phyloP scores from a whole-genome alignment of 92 coral and sea anemone species.

The Muricea muricata region DNA sequence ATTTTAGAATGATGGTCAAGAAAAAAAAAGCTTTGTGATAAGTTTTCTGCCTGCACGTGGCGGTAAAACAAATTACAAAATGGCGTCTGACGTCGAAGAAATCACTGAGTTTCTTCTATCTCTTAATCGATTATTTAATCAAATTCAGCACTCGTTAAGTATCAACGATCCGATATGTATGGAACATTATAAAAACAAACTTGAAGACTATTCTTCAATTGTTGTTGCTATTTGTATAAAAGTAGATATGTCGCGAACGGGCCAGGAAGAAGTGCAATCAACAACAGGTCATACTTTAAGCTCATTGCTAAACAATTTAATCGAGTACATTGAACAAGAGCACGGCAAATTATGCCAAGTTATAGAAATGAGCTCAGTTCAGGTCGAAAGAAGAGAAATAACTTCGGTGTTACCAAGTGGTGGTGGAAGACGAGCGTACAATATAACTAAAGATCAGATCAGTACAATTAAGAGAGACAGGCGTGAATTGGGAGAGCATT shows the following conservation, averaged over 20 bases:
- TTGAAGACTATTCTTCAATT: constrained; percentile 59
- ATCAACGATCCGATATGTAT: constrained; percentile 57
- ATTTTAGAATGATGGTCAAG: background rate
- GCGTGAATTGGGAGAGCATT: constrained; percentile 67
- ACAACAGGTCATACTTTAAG: constrained; percentile 51
- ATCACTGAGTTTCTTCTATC: background rate
- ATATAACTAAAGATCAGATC: constrained; percentile 39
- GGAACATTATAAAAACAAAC: constrained; percentile 64
- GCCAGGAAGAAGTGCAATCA: no score
- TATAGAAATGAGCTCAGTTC: background rate
- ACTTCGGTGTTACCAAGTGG: constrained; percentile 54
- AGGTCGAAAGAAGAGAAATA: background rate
- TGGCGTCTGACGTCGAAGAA: constrained; percentile 6
- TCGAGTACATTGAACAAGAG: background rate
- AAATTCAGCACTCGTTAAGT: background rate
- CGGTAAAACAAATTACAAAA: background rate
- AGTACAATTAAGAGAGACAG: constrained; percentile 67
- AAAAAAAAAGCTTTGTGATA: background rate
- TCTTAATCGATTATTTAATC: constrained; percentile 5
- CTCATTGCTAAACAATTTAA: constrained; percentile 35
- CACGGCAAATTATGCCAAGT: background rate
- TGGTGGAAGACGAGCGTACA: constrained; percentile 67
- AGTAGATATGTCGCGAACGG: no score
- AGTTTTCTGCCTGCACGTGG: background rate
- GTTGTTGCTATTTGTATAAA: constrained; percentile 31